Base-by-base conservation (phyloP, 2,797 vertebrate genomes). In the Lerista edwardsae region DNA sequence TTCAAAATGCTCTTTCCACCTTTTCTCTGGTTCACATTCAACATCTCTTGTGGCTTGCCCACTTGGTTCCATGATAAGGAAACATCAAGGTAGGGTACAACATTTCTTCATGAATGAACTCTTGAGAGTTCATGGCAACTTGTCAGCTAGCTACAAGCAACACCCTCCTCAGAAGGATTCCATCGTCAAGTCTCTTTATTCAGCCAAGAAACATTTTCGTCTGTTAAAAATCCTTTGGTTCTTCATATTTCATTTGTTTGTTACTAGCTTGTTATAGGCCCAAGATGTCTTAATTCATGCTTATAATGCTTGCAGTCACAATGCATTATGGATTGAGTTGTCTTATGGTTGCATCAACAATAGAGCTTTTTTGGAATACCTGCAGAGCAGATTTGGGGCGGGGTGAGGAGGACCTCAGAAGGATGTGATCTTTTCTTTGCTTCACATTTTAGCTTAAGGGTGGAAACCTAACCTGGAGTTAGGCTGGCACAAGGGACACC, bases 11-110 rank as follows among this genome's bases (percentile, higher is more conserved):
- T 6, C 83, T 84, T 59, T 85, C 6, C 4, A 27, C 36, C n/a
- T 6, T 4, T 64, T 12, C 59, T 68, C 44, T 17, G 0, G 1
- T 82, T 91, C 1, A 1, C 41, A 41, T 83, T 86, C 83, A 86
- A 2, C 62, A 68, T 27, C 51, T 36, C 27, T 59, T 67, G 36
- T 59, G 34, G 47, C 61, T 67, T 79, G 69, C 36, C 47, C 61
- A 80, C 67, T 80, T 80, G 29, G 44, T 57, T 80, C 47, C 47
- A 65, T 73, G 34, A 79, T 39, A 61, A 77, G 25, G 47, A 31
- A 55, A 31, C n/a, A 34, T 78, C 67, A 78, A 3, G 39, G 11
- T 17, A 68, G 34, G 61, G 10, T 68, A 21, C 14, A 5, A 41
- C 51, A 41, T 55, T 74, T 31, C 59, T 57, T 57, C 61, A 65